A percentile compares a stretch with the other conserved stretches of the same genome.
phyloP scores from a whole-genome alignment of 2,113 vertebrate species.

The Pleuronectes platessa region DNA sequence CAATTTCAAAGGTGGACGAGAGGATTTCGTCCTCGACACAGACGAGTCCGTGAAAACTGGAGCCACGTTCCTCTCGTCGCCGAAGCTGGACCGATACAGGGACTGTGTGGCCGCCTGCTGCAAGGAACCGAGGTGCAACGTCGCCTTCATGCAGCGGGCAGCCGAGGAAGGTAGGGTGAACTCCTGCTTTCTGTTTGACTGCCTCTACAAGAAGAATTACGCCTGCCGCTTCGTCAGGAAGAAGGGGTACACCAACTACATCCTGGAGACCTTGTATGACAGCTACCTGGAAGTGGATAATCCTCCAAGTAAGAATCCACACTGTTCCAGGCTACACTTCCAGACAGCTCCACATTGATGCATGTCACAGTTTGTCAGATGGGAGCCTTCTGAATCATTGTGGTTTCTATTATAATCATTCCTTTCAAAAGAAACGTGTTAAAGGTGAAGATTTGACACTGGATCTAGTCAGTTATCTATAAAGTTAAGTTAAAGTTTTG shows the following conservation, averaged over 20 bases:
- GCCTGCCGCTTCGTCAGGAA: slow-evolving; percentile 90
- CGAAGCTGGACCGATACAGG: slow-evolving; percentile 60
- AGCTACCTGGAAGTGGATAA: slow-evolving; percentile 65
- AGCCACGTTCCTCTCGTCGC: slow-evolving; percentile 88
- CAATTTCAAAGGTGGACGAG: slow-evolving; percentile 80
- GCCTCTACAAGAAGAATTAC: slow-evolving; percentile 89
- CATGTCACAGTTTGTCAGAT: too few species aligned
- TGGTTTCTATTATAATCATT: neutral
- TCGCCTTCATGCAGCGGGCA: slow-evolving; percentile 87
- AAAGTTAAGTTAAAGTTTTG: too few species aligned
- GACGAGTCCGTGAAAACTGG: slow-evolving; percentile 90
- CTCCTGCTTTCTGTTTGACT: slow-evolving; percentile 91
- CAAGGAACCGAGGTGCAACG: slow-evolving; percentile 83
- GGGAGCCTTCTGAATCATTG: too few species aligned
- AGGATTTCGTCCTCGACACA: slow-evolving; percentile 87
- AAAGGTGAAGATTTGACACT: neutral
- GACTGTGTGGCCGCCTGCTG: slow-evolving; percentile 92
- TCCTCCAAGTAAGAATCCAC: slow-evolving; percentile 55
- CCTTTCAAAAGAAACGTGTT: neutral
- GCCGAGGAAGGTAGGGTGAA: slow-evolving; percentile 56
- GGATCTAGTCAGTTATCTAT: neutral
- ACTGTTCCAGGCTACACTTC: neutral
- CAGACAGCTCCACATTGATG: too few species aligned
- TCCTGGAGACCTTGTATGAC: slow-evolving; percentile 79
- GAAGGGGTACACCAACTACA: slow-evolving; percentile 86